Conservation (phyloP, 2,888 invertebrate genomes). For the Ormyrus thymus region DNA sequence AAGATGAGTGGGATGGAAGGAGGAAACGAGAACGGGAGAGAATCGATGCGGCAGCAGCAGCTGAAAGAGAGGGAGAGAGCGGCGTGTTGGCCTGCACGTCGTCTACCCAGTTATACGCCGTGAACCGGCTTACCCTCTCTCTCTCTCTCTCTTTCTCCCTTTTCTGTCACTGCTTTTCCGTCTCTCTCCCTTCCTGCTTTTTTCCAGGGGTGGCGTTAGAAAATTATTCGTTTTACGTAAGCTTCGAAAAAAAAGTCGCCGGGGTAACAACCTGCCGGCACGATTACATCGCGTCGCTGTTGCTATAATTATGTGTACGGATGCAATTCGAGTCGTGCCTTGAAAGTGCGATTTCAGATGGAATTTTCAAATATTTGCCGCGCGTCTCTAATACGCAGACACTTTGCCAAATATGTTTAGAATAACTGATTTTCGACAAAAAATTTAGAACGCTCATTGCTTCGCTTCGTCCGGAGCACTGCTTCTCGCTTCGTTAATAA, state of each 20-base stretch:
- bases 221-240: constrained; percentile 30
- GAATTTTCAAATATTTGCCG: too few relatives aligned
- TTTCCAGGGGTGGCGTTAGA: constrained; percentile 11
- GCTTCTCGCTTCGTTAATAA: too few relatives aligned
- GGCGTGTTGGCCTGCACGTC: constrained; percentile 1
- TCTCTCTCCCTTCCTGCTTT: constrained; percentile 13
- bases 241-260: neutral
- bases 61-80: neutral
- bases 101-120: neutral
- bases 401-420: too few relatives aligned
- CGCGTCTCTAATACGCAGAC: too few relatives aligned
- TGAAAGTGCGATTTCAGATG: too few relatives aligned
- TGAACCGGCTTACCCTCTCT: constrained; percentile 3
- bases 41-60: constrained; percentile 22
- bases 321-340: too few relatives aligned
- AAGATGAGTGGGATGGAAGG: neutral
- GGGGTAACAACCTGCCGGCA: too few relatives aligned
- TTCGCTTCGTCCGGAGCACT: too few relatives aligned
- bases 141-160: constrained; percentile 3
- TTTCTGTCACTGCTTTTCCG: neutral
- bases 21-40: constrained; percentile 17
- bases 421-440: too few relatives aligned
- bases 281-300: too few relatives aligned
- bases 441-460: too few relatives aligned
- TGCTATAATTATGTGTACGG: too few relatives aligned